Evolutionary conservation across 2,113 vertebrate species (phyloP), one percentile per base, ranked within the genome.

Genomic region (Meriones unguiculatus): DNA sequence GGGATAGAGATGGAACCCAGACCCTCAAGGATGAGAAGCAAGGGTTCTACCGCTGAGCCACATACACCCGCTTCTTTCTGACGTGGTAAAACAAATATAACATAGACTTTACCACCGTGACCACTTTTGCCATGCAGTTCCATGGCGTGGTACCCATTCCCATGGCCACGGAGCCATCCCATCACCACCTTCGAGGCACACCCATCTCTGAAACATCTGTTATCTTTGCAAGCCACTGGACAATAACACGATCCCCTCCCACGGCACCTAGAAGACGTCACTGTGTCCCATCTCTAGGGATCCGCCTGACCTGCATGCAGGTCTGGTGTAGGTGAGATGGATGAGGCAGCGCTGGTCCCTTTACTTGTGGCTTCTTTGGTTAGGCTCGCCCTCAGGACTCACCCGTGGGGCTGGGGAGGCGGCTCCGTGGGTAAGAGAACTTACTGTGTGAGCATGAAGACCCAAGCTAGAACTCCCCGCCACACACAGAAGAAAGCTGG

Each of bases 321-420:
- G 1, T n/a, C 17, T 70, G 24, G 0, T 7, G 7, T 11, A 3
- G 13, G 22, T 22, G 18, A 46, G 59, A 6, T 59, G 41, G 64
- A 22, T 24, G 0, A 35, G n/a, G 87, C 32, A 1, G 1, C 3
- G 1, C 5, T 7, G 70, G 38, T 64, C 62, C 35, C 17, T 93
- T 78, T 0, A 4, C 38, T 35, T 14, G 75, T 13, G 59, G 76
- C 18, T 38, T 38, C 14, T 73, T 50, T 85, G n/a, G 7, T 12
- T 20, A 41, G 22, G 80, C 32, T 11, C 18, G 77, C 46, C 73
- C 28, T 65, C 38, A 17, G 9, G 89, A 54, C 6, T 50, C 52
- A 4, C 2, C 54, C 4, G 0, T 3, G 52, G 20, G 78, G 54
- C 18, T 22, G 18, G 35, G 20, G 7, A 12, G 7, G 18, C 59